Evolutionary conservation across 2,113 vertebrate species (phyloP).

Genomic region (Brachyhypopomus gauderio): DNA sequence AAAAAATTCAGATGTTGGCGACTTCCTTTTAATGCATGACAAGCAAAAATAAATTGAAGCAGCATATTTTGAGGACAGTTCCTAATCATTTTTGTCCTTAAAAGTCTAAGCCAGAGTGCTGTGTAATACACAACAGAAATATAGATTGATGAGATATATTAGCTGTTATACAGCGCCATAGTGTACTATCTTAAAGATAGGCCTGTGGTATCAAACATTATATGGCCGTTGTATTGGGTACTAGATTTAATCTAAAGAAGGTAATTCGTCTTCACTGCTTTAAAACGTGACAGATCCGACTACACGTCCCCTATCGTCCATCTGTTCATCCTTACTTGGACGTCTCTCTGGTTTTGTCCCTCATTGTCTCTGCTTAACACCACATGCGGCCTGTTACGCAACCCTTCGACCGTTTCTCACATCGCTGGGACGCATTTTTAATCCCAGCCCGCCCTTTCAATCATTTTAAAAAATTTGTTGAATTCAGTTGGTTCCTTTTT

Average conservation of each 20-base stretch:
- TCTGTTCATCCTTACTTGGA: slow-evolving; percentile 12
- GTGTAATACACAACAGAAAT: no score
- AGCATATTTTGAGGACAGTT: no score
- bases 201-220: slow-evolving; percentile 15
- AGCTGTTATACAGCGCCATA: slow-evolving; percentile 7
- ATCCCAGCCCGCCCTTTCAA: not conserved
- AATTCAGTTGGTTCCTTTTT: not conserved
- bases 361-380: slow-evolving; percentile 32
- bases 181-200: slow-evolving; percentile 23
- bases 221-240: slow-evolving; percentile 27
- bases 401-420: slow-evolving; percentile 18
- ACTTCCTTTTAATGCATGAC: no score
- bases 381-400: slow-evolving; percentile 5
- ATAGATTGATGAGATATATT: not conserved
- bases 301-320: slow-evolving; percentile 13
- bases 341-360: not conserved
- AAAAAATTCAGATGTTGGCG: no score
- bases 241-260: slow-evolving; percentile 6
- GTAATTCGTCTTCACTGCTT: slow-evolving; percentile 27
- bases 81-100: no score
- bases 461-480: not conserved
- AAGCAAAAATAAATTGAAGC: no score
- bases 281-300: slow-evolving; percentile 27
- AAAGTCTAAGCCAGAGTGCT: no score
- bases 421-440: not conserved